A percentile compares a stretch with the other conserved stretches of the same genome.
These are phyloP conservation scores for Lasaia peninsularis DNA, from an alignment of 1,140 invertebrate species.

Conservation along the genomic window DNA sequence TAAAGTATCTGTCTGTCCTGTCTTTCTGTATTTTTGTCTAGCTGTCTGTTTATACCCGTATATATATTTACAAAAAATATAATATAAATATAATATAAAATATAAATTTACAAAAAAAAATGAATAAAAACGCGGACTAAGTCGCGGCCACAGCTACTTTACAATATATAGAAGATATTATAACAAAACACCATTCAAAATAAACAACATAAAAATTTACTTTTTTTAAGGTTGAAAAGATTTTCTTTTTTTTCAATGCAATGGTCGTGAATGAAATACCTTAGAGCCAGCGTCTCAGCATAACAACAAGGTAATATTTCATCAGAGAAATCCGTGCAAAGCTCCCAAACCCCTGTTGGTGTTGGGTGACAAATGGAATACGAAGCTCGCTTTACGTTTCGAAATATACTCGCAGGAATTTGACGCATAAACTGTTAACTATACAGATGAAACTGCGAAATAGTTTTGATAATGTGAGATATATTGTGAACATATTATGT, in stretches of 20 bases:
- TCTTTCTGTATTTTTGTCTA: no score
- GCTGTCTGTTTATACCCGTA: no score
- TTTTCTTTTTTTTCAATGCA: background rate
- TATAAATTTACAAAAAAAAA: no score
- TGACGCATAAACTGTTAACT: background rate
- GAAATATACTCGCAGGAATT: conserved; percentile 3
- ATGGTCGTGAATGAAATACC: background rate
- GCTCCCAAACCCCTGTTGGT: conserved; percentile 3
- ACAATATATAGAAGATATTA: no score
- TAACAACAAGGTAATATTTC: conserved; percentile 7
- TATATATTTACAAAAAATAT: no score
- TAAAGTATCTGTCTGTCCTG: no score
- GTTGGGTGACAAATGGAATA: conserved; percentile 9
- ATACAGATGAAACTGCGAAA: background rate
- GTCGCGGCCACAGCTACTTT: no score
- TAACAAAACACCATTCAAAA: no score
- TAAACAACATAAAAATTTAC: no score
- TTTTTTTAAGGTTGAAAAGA: background rate
- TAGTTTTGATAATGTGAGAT: background rate
- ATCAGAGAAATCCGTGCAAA: conserved; percentile 4
- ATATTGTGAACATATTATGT: no score
- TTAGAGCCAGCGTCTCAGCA: conserved; percentile 3
- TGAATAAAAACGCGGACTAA: no score
- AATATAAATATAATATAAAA: no score
- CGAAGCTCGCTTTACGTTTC: conserved; percentile 6